Conservation (phyloP, 1,140 invertebrate genomes). For the Calephelis virginiensis region DNA sequence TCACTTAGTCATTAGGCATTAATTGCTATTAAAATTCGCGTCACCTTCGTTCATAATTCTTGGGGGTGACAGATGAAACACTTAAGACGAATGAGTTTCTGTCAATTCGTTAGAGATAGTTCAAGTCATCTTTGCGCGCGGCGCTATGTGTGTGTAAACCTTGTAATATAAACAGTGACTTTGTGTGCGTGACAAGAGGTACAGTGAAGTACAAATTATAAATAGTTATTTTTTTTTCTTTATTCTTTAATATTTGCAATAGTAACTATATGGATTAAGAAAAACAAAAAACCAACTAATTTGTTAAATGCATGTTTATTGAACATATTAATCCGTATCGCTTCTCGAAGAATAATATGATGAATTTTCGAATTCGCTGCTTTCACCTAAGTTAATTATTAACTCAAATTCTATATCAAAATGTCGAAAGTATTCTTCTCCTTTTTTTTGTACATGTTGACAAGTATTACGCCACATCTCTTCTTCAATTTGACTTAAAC, state of each 20-base stretch:
- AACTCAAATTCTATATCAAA: too few relatives aligned
- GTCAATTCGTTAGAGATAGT: too few relatives aligned
- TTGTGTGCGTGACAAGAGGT: constrained; percentile 15
- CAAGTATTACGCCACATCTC: constrained; percentile 25
- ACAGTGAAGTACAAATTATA: constrained; percentile 14
- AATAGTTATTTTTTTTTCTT: not conserved
- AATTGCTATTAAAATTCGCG: too few relatives aligned
- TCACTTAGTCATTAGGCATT: too few relatives aligned
- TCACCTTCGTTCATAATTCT: too few relatives aligned
- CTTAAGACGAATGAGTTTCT: too few relatives aligned
- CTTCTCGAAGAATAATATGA: constrained; percentile 5
- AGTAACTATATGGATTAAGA: too few relatives aligned
- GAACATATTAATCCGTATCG: not conserved
- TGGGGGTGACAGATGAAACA: too few relatives aligned
- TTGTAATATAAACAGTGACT: constrained; percentile 11
- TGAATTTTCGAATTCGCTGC: constrained; percentile 16
- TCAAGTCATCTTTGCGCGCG: too few relatives aligned
- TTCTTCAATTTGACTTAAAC: constrained; percentile 20
- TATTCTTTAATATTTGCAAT: not conserved
- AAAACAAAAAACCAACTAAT: too few relatives aligned
- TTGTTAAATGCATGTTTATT: not conserved
- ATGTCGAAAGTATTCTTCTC: too few relatives aligned
- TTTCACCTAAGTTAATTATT: constrained; percentile 23
- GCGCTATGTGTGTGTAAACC: not conserved
- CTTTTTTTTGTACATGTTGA: constrained; percentile 17